Base-by-base conservation (phyloP, 2,888 invertebrate genomes). In the Eupithecia subumbrata region DNA sequence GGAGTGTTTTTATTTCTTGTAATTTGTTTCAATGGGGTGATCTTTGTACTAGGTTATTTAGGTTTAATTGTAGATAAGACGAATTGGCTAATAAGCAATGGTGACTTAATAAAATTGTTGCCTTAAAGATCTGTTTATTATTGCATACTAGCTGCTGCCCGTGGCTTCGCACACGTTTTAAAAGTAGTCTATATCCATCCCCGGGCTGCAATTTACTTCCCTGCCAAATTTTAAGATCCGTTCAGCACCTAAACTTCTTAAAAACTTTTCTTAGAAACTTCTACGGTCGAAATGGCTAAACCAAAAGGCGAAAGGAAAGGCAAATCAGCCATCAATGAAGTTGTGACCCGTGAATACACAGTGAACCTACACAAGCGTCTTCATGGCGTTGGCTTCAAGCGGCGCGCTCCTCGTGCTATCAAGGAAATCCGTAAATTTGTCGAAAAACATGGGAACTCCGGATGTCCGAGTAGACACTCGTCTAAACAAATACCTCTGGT, bases 401-500 rank as follows among this genome's bases (percentile, higher is more conserved):
- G 97, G 94, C 97, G 99, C 84, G 99, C 99, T 75, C 99, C 99
- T 68, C 96, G 99, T 87, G 99, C 99, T 67, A 98, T 99, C 87
- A 99, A 99, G 90, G 99, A 99, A 95, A 98, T 99, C 86, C 96
- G 98, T 76, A 99, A 98, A 94, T 99, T 99, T 90, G 99, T 99
- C 43, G 97, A 98, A 89, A 97, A 98, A 95, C 99, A 99, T 99
- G 99, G 99, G 99, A 84, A 99, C 99, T 79, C 97, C 97, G 76
- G 99, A 99, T 96, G 99, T 99, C 70, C 96, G 99, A 91, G 97
- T 99, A 86, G 99, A 99, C 93, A 99, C 99, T 81, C 97, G 99
- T 86, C 96, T 99, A 81, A 99, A 99, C 96, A 99, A 99, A 95
- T 98, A 98, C 95, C 96, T 99, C 82, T 99, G 99, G 99, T 98